Percentiles rank a stretch among this genome's conserved stretches.
These are phyloP conservation scores for Noctua pronuba DNA, from an alignment of 2,888 invertebrate species.

Conservation along the genomic window DNA sequence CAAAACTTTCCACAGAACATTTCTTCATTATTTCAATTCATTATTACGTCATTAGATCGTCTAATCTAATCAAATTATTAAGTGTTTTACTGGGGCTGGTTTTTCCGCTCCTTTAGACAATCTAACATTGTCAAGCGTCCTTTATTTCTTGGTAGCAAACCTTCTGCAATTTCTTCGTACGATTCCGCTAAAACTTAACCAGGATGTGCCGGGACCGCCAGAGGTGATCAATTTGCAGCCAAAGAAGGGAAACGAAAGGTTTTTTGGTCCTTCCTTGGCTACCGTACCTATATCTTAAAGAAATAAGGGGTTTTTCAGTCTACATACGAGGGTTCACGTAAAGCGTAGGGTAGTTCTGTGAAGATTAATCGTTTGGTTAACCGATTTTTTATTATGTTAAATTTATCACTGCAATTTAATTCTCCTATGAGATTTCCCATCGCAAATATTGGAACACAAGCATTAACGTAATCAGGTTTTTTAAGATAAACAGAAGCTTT, in stretches of 20 bases:
- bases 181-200: constrained; percentile 3
- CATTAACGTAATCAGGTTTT: constrained; percentile 21
- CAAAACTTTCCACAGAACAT: not conserved
- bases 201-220: constrained; percentile 19
- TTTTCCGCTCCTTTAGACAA: not conserved
- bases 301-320: constrained; percentile 4
- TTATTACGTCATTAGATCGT: too few relatives aligned
- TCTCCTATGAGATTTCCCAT: not conserved
- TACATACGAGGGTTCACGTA: not conserved
- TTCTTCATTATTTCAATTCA: too few relatives aligned
- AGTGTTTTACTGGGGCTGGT: too few relatives aligned
- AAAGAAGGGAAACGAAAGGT: constrained; percentile 11
- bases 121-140: not conserved
- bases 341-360: not conserved
- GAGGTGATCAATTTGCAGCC: constrained; percentile 42
- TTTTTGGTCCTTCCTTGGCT: constrained; percentile 22
- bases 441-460: constrained; percentile 1
- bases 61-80: too few relatives aligned
- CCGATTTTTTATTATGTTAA: not conserved
- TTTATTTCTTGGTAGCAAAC: not conserved
- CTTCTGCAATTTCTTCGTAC: constrained; percentile 5
- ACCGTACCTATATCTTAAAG: constrained; percentile 32
- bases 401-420: not conserved
- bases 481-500: constrained; percentile 14
- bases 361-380: not conserved